A percentile compares a stretch with the other conserved stretches of the same genome.
phyloP scores from a whole-genome alignment of 2,113 vertebrate species.

The Chamaea fasciata region DNA sequence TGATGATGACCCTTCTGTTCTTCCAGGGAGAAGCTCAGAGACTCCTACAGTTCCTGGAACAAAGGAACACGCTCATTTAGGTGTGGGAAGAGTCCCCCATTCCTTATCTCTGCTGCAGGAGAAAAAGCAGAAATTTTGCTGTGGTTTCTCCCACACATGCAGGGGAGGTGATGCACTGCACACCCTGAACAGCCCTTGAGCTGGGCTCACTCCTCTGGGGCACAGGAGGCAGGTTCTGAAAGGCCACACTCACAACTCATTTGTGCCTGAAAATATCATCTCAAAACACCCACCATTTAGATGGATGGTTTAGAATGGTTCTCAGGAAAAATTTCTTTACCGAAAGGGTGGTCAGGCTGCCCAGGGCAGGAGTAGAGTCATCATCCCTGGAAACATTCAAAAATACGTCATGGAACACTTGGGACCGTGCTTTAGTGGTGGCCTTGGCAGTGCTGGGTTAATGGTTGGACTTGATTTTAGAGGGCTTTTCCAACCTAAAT shows the following conservation, averaged over 20 bases:
- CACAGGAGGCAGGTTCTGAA: fast-evolving
- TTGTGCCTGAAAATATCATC: background rate
- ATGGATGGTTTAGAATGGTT: too few relatives aligned
- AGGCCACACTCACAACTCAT: background rate
- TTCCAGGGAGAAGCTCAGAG: background rate
- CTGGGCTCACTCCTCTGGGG: background rate
- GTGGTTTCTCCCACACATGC: background rate
- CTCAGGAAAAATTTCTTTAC: background rate
- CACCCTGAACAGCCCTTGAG: fast-evolving
- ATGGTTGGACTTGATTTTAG: background rate
- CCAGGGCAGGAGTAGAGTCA: background rate
- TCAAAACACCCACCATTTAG: background rate
- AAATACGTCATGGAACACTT: background rate
- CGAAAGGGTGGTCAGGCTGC: background rate
- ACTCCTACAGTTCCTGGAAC: background rate
- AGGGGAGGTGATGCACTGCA: background rate
- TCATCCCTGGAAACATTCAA: too few relatives aligned
- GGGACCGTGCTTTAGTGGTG: background rate
- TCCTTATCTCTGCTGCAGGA: background rate
- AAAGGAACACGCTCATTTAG: background rate
- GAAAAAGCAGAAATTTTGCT: background rate
- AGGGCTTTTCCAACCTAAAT: background rate
- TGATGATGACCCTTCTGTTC: constrained; percentile 40
- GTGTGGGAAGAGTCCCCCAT: background rate
- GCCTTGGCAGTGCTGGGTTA: background rate